Evolutionary conservation across 2,888 invertebrate species (phyloP), one percentile per base, ranked within the genome.

Genomic region (Pharmacophagus antenor): DNA sequence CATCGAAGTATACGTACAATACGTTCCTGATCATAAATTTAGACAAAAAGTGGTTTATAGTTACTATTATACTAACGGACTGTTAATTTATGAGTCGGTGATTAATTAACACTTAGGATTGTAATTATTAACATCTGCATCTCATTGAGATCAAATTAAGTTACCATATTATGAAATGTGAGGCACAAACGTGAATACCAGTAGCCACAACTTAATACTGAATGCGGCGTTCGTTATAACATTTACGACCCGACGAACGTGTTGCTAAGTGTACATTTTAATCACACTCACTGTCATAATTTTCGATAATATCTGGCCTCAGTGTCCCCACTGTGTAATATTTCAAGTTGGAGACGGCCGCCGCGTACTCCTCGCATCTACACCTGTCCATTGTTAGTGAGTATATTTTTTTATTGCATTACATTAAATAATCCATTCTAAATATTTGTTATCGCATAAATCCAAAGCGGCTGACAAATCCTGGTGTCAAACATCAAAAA

Each of bases 281-380:
- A 42, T 48, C 2, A 41, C 17, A 76, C 85, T 76, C 64, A 88
- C 88, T 71, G 58, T 86, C 72, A 66, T 74, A 80, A 46, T 79
- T 82, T 2, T 84, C 82, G 62, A 87, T 79, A 7, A 82, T 67
- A 58, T 84, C 83, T 0, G 85, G 82, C 44, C 79, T 71, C 1
- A 73, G 51, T 0, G 86, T 85, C 15, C 89, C 89, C 0, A 85
- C 72, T 0, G 87, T 88, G 58, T 75, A 88, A 58, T 87, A 79
- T 41, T 65, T 76, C 0, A 89, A 56, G 17, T 83, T 85, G 22
- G 80, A 71, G 1, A 87, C 82, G 41, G 88, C 88, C 20, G 62
- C 76, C 2, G 67, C 64, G 56, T 87, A 85, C 0, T 88, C 87
- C 0, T 73, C 69, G 48, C 89, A 89, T 6, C 86, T 80, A 63